Base-by-base conservation (phyloP, 2,888 invertebrate genomes). In the Molanna angustata region DNA sequence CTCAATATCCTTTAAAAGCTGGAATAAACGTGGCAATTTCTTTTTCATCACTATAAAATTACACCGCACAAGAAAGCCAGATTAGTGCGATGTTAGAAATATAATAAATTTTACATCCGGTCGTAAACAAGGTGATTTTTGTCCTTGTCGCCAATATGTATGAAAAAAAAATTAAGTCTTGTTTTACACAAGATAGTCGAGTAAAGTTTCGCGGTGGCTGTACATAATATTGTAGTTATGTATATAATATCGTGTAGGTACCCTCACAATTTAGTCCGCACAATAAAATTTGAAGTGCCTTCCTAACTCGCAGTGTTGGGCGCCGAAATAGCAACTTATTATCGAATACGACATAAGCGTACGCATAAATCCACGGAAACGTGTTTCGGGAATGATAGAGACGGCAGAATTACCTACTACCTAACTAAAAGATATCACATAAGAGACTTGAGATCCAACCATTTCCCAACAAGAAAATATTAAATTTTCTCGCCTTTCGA, bases 281-380 rank as follows among this genome's bases (percentile, higher is more conserved):
- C 52, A 52, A 52, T 52, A 52, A 52, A 52, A 46, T 46, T 46
- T 52, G 32, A 52, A 52, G 37, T 52, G 52, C 46, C 41, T 27
- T 39, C 32, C 33, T 33, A n/a, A 3, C 14, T 21, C 27, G 9
- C 44, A 17, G 44, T 37, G 50, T 20, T 33, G 27, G 27, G 43
- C 32, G 43, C 31, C 51, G 21, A 21, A 47, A 37, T 21, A 37
- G 47, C 41, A 42, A 50, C 50, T 42, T 50, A 50, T 50, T 50
- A 43, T 41, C 50, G 47, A 47, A 47, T 47, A 47, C 47, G 47
- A 50, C 50, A 50, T 35, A 43, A 42, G 43, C 33, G 50, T 18
- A 17, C 33, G 43, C 43, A 27, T 43, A 50, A 43, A 50, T 42
- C 50, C 22, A 21, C 17, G 16, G 14, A 21, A 35, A 35, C 50